Evolutionary conservation across 2,888 invertebrate species (phyloP), one percentile per base, ranked within the genome.

Genomic region (Epinotia ramella): DNA sequence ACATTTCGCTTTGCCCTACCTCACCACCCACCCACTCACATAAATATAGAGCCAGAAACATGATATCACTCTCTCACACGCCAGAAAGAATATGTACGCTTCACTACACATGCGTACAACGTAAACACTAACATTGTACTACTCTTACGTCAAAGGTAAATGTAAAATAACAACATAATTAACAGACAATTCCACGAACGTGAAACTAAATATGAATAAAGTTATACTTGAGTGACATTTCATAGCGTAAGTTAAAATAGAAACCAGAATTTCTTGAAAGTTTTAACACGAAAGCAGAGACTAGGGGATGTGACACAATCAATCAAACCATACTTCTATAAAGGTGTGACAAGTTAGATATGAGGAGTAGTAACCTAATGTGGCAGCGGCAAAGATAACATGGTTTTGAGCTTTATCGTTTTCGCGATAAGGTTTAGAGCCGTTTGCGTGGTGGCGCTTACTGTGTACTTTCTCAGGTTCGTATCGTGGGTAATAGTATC

Each of bases 311-410:
- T 62, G 62, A 63, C 67, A 67, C 67, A 76, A 76, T 76, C 72
- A 76, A 76, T 76, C 76, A 76, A 67, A 67, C 56, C 56, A 44
- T 62, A 76, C 66, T 75, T 75, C 64, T 70, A 65, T 62, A 76
- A 66, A 74, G 74, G 74, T 66, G 71, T 67, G 76, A 76, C 76
- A 76, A 75, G 71, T 75, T 64, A 66, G 71, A 75, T 63, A 71
- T 56, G 63, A 69, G 46, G 56, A 68, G 18, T 62, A 68, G 18
- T 62, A 71, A 63, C 68, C 44, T n/a, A 71, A 57, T 72, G 71
- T 56, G 67, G 71, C 20, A 62, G 60, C 9, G 28, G 28, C 66
- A 16, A 67, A 49, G 53, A 46, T 63, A 16, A 63, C 63, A 73
- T 53, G 67, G 67, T 73, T 60, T 33, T 72, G 66, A 18, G 57